These are phyloP conservation scores for Strongylocentrotus purpuratus DNA, from an alignment of 35 echinoderm and acorn worm genomes.

Conservation along the genomic window DNA sequence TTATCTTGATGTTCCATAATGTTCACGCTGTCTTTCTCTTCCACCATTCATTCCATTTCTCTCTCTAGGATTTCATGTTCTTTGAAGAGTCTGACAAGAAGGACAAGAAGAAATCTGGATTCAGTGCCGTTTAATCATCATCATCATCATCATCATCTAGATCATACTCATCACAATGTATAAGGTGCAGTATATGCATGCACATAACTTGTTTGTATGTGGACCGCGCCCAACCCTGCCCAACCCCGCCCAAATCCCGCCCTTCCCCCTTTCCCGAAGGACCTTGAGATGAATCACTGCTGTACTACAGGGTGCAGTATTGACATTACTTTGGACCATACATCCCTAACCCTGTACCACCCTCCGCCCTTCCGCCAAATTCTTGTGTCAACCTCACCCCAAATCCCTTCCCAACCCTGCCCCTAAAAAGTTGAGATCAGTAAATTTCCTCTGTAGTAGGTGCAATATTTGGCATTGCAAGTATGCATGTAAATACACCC, in stretches of 20 bases:
- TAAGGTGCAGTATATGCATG: not conserved
- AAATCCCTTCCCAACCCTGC: too few species aligned
- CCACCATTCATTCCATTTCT: not conserved
- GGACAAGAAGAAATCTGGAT: constrained; percentile 85
- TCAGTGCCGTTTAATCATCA: constrained; percentile 42
- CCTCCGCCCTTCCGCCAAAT: not conserved
- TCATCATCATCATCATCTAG: not conserved
- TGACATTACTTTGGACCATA: not conserved
- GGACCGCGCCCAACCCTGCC: too few species aligned
- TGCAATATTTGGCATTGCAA: too few species aligned
- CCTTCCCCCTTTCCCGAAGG: not conserved
- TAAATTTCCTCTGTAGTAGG: too few species aligned
- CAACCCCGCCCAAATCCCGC: not conserved
- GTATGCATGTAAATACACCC: too few species aligned
- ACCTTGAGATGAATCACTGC: not conserved
- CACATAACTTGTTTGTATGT: not conserved
- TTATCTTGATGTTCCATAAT: too few species aligned
- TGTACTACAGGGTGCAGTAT: not conserved
- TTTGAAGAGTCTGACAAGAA: constrained; percentile 93
- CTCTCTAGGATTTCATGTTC: constrained; percentile 97
- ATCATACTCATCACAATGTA: not conserved
- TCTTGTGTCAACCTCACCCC: too few species aligned
- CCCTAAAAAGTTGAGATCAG: too few species aligned
- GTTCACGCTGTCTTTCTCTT: not conserved
- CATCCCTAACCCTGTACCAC: too few species aligned